Evolutionary conservation across 1,140 invertebrate genomes (phyloP).

Genomic region (Microplitis demolitor): DNA sequence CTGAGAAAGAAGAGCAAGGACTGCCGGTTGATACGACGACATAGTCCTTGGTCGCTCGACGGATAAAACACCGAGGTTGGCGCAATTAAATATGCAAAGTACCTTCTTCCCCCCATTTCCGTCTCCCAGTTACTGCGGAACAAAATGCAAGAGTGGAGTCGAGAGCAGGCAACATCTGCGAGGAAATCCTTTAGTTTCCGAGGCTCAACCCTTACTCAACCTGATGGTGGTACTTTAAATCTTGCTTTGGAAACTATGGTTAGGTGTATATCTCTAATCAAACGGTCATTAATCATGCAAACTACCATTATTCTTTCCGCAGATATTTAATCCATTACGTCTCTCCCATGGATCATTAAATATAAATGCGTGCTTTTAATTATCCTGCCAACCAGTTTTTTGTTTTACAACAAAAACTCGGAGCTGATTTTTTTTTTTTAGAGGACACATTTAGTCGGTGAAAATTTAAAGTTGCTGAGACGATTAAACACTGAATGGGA

Average conservation of each 20-base stretch:
- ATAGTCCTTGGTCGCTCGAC: neutral
- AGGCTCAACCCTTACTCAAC: neutral
- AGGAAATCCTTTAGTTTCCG: conserved; percentile 24
- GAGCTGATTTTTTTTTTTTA: neutral
- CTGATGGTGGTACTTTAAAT: neutral
- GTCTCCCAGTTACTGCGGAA: too few relatives aligned
- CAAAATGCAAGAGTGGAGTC: neutral
- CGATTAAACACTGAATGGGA: conserved; percentile 58
- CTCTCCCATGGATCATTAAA: too few relatives aligned
- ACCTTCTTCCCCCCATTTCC: too few relatives aligned
- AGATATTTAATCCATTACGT: neutral
- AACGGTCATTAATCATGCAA: conserved; percentile 11
- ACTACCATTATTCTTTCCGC: neutral
- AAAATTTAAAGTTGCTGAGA: conserved; percentile 46
- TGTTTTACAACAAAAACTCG: neutral
- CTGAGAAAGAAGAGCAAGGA: conserved; percentile 3
- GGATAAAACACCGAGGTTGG: conserved; percentile 21
- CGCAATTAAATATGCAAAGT: conserved; percentile 33
- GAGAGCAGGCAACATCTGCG: conserved; percentile 20
- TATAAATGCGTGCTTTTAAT: too few relatives aligned
- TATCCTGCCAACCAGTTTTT: too few relatives aligned
- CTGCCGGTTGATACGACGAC: neutral
- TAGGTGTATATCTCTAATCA: neutral
- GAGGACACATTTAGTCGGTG: neutral
- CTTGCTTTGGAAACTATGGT: neutral